Conservation (phyloP, 2,797 vertebrate species). For the Anas flavirostris region DNA sequence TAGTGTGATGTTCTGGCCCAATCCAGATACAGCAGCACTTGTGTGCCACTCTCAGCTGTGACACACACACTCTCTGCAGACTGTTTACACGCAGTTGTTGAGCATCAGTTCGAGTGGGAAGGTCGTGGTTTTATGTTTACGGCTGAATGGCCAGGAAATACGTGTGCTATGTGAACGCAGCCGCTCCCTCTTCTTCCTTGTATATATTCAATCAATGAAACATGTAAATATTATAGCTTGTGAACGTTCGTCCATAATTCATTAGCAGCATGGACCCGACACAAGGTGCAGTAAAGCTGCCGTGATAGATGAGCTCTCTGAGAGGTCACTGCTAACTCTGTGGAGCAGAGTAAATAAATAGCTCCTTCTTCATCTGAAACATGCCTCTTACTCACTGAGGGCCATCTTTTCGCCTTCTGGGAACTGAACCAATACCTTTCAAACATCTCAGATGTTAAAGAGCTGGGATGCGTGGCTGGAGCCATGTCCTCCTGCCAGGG, state of each 20-base stretch:
- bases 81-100: neutral
- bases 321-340: neutral
- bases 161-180: conserved; percentile 34
- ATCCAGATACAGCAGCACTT: neutral
- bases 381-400: neutral
- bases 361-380: neutral
- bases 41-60: neutral
- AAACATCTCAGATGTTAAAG: neutral
- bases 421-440: conserved; percentile 11
- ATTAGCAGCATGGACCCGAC: neutral
- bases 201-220: conserved; percentile 48
- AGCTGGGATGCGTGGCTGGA: neutral
- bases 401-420: conserved; percentile 2
- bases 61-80: neutral
- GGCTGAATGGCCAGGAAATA: neutral
- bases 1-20: neutral
- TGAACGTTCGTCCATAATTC: conserved; percentile 23
- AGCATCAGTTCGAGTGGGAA: neutral
- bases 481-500: neutral
- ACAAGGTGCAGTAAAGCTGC: conserved; percentile 8
- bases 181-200: conserved; percentile 44
- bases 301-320: neutral
- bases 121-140: neutral
- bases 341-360: conserved; percentile 54
- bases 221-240: conserved; percentile 63